Evolutionary conservation across 2,797 vertebrate genomes (phyloP).

Genomic region (Malurus splendens): DNA sequence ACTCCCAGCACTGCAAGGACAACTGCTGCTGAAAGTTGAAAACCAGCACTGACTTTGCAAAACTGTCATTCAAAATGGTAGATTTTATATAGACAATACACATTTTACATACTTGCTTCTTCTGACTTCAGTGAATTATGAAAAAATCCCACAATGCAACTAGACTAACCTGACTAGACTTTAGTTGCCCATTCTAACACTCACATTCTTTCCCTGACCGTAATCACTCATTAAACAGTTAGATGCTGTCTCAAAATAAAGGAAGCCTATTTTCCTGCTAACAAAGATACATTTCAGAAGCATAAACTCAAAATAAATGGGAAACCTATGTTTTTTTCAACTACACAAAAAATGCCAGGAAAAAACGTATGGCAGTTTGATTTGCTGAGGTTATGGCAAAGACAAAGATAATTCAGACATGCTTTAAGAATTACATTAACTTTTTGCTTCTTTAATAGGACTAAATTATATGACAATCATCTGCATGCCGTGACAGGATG

Average conservation of each 20-base stretch:
- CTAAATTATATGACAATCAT: background rate
- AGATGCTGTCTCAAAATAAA: background rate
- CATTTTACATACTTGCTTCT: background rate
- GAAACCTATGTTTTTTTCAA: background rate
- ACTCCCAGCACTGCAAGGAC: background rate
- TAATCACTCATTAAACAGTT: background rate
- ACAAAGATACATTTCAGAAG: background rate
- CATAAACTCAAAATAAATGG: background rate
- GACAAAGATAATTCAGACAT: background rate
- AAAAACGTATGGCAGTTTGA: background rate
- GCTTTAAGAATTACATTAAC: background rate
- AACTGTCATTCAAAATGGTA: background rate
- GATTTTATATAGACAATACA: background rate
- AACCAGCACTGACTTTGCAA: background rate
- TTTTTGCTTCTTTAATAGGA: background rate
- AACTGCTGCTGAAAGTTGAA: background rate
- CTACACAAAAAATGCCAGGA: background rate
- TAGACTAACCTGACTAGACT: background rate
- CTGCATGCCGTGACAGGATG: background rate
- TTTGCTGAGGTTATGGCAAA: background rate
- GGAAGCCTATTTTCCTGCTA: background rate
- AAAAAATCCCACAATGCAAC: background rate
- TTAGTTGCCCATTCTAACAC: background rate
- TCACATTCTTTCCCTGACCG: background rate
- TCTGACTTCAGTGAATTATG: background rate